A percentile compares a stretch with the other conserved stretches of the same genome.
Conservation (phyloP, 2,113 vertebrate species). For the Theristicus caerulescens region DNA sequence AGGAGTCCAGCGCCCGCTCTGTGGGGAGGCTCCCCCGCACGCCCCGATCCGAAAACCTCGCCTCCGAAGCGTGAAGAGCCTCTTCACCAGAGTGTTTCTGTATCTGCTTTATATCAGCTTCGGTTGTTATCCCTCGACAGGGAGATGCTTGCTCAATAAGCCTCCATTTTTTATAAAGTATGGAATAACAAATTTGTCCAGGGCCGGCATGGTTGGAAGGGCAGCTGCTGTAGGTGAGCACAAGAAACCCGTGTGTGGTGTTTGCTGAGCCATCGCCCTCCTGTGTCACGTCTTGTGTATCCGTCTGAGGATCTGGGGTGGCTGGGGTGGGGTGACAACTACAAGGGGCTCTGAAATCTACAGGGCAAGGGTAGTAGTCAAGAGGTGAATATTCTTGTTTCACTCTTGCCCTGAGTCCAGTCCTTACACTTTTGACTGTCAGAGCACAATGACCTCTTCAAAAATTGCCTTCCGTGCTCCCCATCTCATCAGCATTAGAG, state of each 20-base stretch:
- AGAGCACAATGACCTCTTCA: not conserved
- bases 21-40: no score
- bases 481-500: accelerated
- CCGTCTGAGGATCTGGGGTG: accelerated
- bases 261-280: not conserved
- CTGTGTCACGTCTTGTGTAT: accelerated
- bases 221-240: not conserved
- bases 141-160: not conserved
- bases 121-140: not conserved
- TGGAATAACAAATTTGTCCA: no score
- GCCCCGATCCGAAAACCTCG: no score
- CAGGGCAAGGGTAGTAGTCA: accelerated
- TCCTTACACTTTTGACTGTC: not conserved
- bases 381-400: not conserved
- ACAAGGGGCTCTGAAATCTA: accelerated
- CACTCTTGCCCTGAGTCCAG: accelerated
- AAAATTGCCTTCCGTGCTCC: not conserved
- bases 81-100: not conserved
- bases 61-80: not conserved
- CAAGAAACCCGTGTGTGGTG: accelerated
- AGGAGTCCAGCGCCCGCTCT: not conserved
- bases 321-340: not conserved
- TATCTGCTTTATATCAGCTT: accelerated
- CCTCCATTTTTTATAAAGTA: not conserved
- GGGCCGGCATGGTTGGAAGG: accelerated